Base-by-base conservation (phyloP, 2,888 invertebrate genomes). In the Gari tellinella region DNA sequence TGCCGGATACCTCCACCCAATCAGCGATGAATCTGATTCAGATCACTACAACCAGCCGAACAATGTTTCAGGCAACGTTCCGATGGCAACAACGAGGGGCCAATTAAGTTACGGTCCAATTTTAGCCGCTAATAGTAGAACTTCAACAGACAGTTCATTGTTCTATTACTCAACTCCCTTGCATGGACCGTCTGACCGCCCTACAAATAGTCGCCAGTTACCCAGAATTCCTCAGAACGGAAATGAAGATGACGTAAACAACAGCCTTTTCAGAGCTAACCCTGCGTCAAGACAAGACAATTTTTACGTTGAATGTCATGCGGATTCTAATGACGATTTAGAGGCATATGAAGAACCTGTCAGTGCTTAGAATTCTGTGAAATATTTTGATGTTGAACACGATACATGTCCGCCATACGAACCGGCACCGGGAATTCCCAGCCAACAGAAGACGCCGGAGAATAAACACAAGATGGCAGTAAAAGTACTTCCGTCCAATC, bases 81-180 rank as follows among this genome's bases (percentile, higher is more conserved):
- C 77, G 2, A 31, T 51, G n/a, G 53, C 56, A 21, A 69, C 72
- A 0, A 78, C 78, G 10, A 52, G 70, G 3, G 78, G 78, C 3
- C 78, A 78, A 43, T 40, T 78, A 12, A 74, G 67, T 17, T 78
- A 78, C 53, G 78, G 78, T 23, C 70, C 78, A 15, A 78, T 78
- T 23, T 61, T 78, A 3, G 78, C 78, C 2, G 72, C 77, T 12
- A 70, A 70, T 41, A 55, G 48, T 12, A 51, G 38, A 17, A 8
- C 51, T 2, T 31, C 31, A 31, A 51, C 12, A 23, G 40, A 51
- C 12, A 52, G 38, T 5, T 19, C 51, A 37, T 40, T 58, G 26
- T 64, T 64, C 37, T 70, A 70, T 26, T 45, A 52, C 25, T 58
- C 70, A 21, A 49, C 60, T 2, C 46, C 70, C 1, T 25, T 70